A percentile compares a stretch with the other conserved stretches of the same genome.
Evolutionary conservation across 2,797 vertebrate species (phyloP).

Genomic region (Enteromius thamalakanensis): DNA sequence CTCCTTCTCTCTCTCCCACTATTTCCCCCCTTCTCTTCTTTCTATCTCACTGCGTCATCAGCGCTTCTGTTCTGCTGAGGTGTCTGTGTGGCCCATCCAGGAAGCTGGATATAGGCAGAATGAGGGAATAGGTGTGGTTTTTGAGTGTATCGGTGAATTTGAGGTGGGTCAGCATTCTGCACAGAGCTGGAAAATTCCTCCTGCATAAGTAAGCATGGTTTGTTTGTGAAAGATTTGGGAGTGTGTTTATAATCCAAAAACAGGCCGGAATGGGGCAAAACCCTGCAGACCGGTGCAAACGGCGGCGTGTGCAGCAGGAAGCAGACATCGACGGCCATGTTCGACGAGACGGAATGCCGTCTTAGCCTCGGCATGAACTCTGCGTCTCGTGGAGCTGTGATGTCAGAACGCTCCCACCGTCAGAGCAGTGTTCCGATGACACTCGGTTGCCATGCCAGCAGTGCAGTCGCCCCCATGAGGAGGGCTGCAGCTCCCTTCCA

Average conservation of each 20-base stretch:
- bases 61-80: constrained; percentile 35
- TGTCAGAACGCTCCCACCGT: constrained; percentile 57
- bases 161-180: constrained; percentile 47
- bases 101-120: constrained; percentile 25
- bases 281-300: neutral
- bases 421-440: constrained; percentile 65
- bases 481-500: constrained; percentile 71
- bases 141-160: neutral
- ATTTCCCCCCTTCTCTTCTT: constrained; percentile 22
- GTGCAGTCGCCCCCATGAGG: constrained; percentile 71
- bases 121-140: constrained; percentile 20
- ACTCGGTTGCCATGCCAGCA: constrained; percentile 70
- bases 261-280: neutral
- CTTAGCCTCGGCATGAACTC: constrained; percentile 64
- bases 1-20: neutral
- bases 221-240: constrained; percentile 51
- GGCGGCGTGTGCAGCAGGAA: neutral
- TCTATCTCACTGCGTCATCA: constrained; percentile 12
- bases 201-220: constrained; percentile 40
- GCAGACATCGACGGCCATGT: neutral
- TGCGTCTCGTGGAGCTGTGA: constrained; percentile 56
- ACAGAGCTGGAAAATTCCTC: constrained; percentile 54
- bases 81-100: constrained; percentile 15
- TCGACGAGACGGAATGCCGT: constrained; percentile 10
- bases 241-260: constrained; percentile 55